Evolutionary conservation across 2,888 invertebrate genomes (phyloP).

Genomic region (Drosophila mimetica): DNA sequence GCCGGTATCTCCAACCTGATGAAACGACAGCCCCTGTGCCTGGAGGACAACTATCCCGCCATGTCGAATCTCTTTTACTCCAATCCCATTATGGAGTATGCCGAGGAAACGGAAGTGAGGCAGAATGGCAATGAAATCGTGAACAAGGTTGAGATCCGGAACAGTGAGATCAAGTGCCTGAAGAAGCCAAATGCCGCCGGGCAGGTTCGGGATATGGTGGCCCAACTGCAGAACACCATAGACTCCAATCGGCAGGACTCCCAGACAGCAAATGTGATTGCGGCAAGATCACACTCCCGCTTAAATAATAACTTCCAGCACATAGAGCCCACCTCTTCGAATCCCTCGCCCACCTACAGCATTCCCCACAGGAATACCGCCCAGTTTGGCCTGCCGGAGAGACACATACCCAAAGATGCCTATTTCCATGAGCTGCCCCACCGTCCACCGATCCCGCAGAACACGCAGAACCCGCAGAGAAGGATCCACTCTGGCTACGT

Average conservation of each 20-base stretch:
- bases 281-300: slow-evolving; percentile 22
- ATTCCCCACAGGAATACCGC: slow-evolving; percentile 28
- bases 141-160: slow-evolving; percentile 60
- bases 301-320: slow-evolving; percentile 43
- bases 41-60: slow-evolving; percentile 53
- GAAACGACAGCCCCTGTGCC: slow-evolving; percentile 62
- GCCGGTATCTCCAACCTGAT: slow-evolving; percentile 54
- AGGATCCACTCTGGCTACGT: slow-evolving; percentile 34
- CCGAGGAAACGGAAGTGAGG: slow-evolving; percentile 29
- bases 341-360: slow-evolving; percentile 25
- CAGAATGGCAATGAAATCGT: slow-evolving; percentile 35
- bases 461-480: slow-evolving; percentile 30
- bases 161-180: slow-evolving; percentile 75
- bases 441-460: slow-evolving; percentile 74
- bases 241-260: slow-evolving; percentile 39
- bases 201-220: slow-evolving; percentile 78
- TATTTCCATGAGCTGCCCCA: slow-evolving; percentile 87
- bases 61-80: slow-evolving; percentile 49
- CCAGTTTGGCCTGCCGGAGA: slow-evolving; percentile 44
- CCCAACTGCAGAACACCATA: slow-evolving; percentile 72
- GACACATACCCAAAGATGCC: slow-evolving; percentile 87
- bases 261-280: slow-evolving; percentile 19
- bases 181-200: slow-evolving; percentile 70
- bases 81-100: slow-evolving; percentile 47
- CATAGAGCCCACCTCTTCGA: slow-evolving; percentile 28